Base-by-base conservation (phyloP, 2,888 invertebrate species). In the Dione juno region DNA sequence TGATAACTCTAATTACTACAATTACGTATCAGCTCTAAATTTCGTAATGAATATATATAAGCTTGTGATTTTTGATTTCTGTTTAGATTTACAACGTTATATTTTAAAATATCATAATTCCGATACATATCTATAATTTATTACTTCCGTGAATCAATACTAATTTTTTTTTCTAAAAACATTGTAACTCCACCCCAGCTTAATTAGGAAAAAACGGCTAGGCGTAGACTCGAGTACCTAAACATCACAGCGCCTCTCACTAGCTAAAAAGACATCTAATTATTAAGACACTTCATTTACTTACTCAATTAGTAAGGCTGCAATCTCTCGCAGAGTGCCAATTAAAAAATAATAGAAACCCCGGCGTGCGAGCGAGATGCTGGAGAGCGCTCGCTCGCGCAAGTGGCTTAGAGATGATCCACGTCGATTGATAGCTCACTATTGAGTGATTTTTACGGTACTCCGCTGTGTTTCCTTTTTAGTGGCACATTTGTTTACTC, bases 261-360 rank as follows among this genome's bases (percentile, higher is more conserved):
- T 79, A 80, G 81, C 77, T 83, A 86, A 89, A 89, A 88, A 88
- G 87, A 86, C 87, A 86, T 87, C 86, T 87, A 89, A 90, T 90
- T 91, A 90, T 90, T 90, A 87, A 89, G 87, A 88, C 87, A 90
- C 89, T 90, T 89, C 86, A 90, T 91, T 89, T 90, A 89, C 86
- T 91, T 88, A 89, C 85, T 89, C 89, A 92, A 92, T 91, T 89
- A 90, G 87, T 83, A 88, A 87, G 86, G 84, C 85, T 86, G 86
- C 85, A 83, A 87, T 87, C 86, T 85, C 85, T 81, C 82, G 81
- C 78, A 75, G 83, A 92, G 92, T 89, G 87, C 90, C 92, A 92
- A 93, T 92, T 92, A 93, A 92, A 92, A 92, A 89, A 90, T 89
- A 89, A 90, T 88, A 87, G 89, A 86, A 83, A 80, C 82, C 85